Evolutionary conservation across 2,888 invertebrate genomes (phyloP), one percentile per base, ranked within the genome.

Genomic region (Arenicola marina): DNA sequence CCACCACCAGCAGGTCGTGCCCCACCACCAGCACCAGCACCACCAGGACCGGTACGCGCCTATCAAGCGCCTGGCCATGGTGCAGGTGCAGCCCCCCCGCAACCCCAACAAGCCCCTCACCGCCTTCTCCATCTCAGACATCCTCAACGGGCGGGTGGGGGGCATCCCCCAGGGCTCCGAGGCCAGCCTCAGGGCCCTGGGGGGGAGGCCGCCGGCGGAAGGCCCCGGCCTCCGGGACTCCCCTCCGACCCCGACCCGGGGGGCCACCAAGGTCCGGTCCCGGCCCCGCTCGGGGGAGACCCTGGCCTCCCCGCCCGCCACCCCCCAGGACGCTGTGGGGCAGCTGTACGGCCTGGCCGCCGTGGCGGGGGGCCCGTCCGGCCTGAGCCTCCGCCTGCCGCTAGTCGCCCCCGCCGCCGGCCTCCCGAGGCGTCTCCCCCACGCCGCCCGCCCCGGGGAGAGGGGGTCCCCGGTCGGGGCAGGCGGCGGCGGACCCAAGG

Each of bases 61-160:
- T 4, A 18, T 53, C 33, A 28, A 53, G 53, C 29, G 53, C 11
- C 53, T 53, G 11, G 53, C 53, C 53, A 53, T 53, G 53, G 15
- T 31, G 31, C 67, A 65, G 24, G 34, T 65, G 7, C 67, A 67
- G 2, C 67, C 67, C 11, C 67, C 67, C 4, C 44, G 57, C 2
- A 67, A 67, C 58, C 67, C 65, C n/a, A 62, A 60, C 62, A 59
- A 62, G 31, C 67, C 65, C 11, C 63, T 63, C 15, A 62, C 65
- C 18, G 55, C 67, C 4, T 67, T 67, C 58, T 60, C 53, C 55
- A 67, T 67, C 57, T 24, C 57, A 11, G 67, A 67, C 62, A 67
- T 67, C 51, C 65, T 67, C 53, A 59, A 59, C 46, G 63, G 59
- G 4, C 28, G 59, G 11, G 56, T 44, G 29, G 54, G 24, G n/a